phyloP scores from a whole-genome alignment of 2,797 vertebrate species.

The Phalanger gymnotis region DNA sequence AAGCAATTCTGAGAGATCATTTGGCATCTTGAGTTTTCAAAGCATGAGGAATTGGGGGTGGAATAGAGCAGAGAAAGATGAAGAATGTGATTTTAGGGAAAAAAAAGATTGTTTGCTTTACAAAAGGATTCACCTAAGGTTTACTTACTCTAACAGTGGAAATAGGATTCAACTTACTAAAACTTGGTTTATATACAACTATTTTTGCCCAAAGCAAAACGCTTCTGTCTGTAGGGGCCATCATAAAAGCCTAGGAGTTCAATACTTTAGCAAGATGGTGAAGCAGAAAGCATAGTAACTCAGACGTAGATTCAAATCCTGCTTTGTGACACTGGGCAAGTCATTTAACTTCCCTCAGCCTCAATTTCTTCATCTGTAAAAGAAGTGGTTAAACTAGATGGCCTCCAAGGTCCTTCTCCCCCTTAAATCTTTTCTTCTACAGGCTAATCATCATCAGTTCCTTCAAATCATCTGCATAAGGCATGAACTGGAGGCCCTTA shows the following conservation, averaged over 20 bases:
- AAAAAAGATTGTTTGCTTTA: not conserved
- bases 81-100: not conserved
- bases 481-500: not conserved
- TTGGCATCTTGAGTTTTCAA: not conserved
- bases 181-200: not conserved
- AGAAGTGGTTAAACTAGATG: not conserved
- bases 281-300: not conserved
- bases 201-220: not conserved
- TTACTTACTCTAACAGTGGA: not conserved
- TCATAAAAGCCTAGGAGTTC: not conserved
- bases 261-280: not conserved
- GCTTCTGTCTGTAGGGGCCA: not conserved
- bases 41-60: not conserved
- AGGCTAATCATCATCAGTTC: not conserved
- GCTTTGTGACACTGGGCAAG: not conserved
- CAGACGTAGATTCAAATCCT: not conserved
- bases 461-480: not conserved
- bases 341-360: not conserved
- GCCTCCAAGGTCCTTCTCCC: not conserved
- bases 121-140: not conserved
- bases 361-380: not conserved
- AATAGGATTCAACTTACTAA: not conserved
- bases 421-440: not conserved
- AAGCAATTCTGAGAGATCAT: not conserved
- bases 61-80: not conserved